phyloP scores from a whole-genome alignment of 2,113 vertebrate species.

The Chaenocephalus aceratus region DNA sequence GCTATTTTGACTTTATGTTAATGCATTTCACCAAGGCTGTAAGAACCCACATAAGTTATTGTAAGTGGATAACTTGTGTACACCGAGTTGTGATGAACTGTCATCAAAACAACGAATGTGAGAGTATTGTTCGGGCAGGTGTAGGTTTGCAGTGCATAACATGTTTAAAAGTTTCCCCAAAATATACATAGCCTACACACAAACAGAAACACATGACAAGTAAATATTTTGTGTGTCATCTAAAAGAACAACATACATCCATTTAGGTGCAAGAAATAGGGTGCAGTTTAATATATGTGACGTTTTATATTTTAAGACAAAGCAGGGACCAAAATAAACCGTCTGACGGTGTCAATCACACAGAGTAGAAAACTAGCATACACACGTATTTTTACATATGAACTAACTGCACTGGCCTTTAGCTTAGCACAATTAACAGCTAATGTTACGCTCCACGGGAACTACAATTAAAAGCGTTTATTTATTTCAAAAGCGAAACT shows the following conservation, averaged over 20 bases:
- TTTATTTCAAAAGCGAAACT: too few relatives aligned
- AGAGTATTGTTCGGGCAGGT: not conserved
- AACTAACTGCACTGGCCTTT: not conserved
- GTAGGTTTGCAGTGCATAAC: not conserved
- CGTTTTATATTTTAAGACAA: too few relatives aligned
- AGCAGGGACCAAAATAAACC: slow-evolving; percentile 30
- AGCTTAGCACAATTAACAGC: not conserved
- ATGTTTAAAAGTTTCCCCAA: not conserved
- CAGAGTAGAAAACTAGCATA: not conserved
- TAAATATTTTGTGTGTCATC: too few relatives aligned
- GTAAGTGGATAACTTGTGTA: too few relatives aligned
- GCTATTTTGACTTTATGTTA: too few relatives aligned
- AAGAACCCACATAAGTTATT: too few relatives aligned
- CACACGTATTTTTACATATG: too few relatives aligned
- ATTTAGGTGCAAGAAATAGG: too few relatives aligned
- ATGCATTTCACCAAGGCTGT: not conserved
- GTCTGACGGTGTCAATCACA: not conserved
- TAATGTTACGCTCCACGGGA: not conserved
- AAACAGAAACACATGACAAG: not conserved
- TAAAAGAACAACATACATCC: too few relatives aligned
- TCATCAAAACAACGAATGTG: not conserved
- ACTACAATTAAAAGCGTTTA: not conserved
- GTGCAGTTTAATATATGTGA: too few relatives aligned
- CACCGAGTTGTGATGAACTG: not conserved
- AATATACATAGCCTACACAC: not conserved